Evolutionary conservation across 2,888 invertebrate genomes (phyloP).

Genomic region (Tipula vernalis): DNA sequence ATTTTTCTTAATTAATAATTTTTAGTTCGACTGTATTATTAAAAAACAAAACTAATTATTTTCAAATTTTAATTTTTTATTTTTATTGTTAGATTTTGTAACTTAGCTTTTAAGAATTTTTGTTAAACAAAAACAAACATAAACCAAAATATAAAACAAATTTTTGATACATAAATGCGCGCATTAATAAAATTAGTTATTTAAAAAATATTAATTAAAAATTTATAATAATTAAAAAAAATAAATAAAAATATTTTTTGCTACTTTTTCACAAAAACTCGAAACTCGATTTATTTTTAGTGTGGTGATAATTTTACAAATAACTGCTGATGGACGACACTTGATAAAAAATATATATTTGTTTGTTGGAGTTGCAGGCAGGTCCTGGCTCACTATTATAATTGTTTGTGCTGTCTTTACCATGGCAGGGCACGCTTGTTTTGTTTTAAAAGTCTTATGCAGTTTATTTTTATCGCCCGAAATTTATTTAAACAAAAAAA

Average conservation of each 20-base stretch:
- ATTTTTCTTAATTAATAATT: background rate
- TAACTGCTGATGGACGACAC: background rate
- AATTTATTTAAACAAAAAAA: background rate
- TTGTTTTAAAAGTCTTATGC: background rate
- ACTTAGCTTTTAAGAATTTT: background rate
- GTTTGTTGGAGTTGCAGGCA: background rate
- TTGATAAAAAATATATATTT: background rate
- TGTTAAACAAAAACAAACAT: background rate
- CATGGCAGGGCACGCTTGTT: background rate
- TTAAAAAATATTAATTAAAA: background rate
- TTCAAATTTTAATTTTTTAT: background rate
- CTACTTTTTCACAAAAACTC: background rate
- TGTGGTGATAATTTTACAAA: background rate
- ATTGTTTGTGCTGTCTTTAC: background rate
- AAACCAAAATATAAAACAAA: background rate
- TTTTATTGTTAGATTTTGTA: background rate
- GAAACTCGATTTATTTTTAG: background rate
- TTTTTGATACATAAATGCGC: background rate
- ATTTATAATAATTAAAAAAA: background rate
- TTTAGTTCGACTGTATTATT: background rate
- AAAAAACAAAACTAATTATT: background rate
- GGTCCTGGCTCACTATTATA: background rate
- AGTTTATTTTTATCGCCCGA: background rate
- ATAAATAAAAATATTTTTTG: background rate
- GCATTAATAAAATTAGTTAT: background rate